Conservation (phyloP, 1,140 invertebrate genomes). For the Aleiodes sp. region DNA sequence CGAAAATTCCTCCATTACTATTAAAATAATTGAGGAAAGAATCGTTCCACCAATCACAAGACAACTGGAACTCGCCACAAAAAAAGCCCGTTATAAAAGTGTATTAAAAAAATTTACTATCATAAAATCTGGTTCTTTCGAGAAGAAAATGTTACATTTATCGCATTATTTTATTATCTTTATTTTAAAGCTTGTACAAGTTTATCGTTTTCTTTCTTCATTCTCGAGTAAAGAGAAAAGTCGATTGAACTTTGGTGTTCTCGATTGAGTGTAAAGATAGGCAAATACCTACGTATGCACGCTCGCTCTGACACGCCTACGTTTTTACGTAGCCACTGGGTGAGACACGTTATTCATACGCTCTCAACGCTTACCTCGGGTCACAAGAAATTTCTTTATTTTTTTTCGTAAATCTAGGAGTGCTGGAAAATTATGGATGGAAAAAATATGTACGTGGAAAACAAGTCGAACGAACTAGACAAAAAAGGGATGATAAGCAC, state of each 20-base stretch:
- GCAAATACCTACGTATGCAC: conserved; percentile 15
- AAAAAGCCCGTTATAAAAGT: too few species aligned
- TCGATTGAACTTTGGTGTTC: conserved; percentile 13
- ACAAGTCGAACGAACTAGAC: not conserved
- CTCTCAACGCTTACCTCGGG: not conserved
- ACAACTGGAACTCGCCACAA: too few species aligned
- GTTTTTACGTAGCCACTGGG: conserved; percentile 11
- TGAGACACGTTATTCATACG: conserved; percentile 7
- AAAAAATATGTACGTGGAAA: not conserved
- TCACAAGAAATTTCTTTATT: not conserved
- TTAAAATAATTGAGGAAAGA: too few species aligned
- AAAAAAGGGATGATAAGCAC: not conserved
- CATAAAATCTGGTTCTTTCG: too few species aligned
- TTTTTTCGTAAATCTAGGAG: not conserved
- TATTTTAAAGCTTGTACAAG: not conserved
- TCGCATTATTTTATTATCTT: not conserved
- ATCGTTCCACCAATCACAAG: too few species aligned
- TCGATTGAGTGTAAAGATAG: conserved; percentile 9
- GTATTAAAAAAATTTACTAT: too few species aligned
- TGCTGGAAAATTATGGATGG: not conserved
- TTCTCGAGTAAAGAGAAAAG: too few species aligned
- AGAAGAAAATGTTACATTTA: too few species aligned
- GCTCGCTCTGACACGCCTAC: conserved; percentile 13
- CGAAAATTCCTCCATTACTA: too few species aligned
- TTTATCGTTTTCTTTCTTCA: not conserved